These are phyloP conservation scores for Coendou prehensilis DNA, from an alignment of 2,797 vertebrate genomes.

Conservation along the genomic window DNA sequence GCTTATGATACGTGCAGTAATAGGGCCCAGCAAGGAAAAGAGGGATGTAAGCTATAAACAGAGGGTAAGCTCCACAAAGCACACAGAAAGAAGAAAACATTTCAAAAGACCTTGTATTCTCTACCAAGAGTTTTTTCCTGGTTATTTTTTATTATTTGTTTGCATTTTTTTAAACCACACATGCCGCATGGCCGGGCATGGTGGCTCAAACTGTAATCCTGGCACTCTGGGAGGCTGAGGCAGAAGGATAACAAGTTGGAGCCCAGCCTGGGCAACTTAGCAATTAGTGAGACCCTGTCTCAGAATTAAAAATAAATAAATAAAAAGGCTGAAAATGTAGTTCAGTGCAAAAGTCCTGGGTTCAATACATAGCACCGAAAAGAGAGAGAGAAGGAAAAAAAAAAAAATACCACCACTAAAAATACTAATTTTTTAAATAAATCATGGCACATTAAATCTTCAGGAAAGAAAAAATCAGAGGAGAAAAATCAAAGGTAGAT, in stretches of 20 bases:
- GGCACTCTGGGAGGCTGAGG: background rate
- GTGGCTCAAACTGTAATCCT: background rate
- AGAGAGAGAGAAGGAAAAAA: background rate
- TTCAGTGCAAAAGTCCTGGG: background rate
- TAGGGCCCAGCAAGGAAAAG: background rate
- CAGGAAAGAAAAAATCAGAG: background rate
- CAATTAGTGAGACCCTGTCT: background rate
- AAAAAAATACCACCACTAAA: background rate
- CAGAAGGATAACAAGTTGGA: background rate
- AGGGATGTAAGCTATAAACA: background rate
- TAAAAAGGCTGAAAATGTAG: background rate
- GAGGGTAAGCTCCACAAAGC: conserved; percentile 4
- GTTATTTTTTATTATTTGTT: background rate
- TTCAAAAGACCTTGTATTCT: background rate
- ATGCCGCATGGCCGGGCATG: background rate
- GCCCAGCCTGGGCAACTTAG: background rate
- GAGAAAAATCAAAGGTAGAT: conserved; percentile 46
- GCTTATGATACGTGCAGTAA: background rate
- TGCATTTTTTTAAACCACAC: conserved; percentile 44
- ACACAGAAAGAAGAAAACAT: conserved; percentile 2
- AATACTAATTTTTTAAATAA: conserved; percentile 52
- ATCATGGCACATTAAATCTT: background rate
- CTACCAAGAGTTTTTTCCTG: conserved; percentile 7
- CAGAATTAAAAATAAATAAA: background rate
- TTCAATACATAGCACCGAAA: background rate